Evolutionary conservation across 2,888 invertebrate species (phyloP), one percentile per base, ranked within the genome.

Genomic region (Galerucella pusilla): DNA sequence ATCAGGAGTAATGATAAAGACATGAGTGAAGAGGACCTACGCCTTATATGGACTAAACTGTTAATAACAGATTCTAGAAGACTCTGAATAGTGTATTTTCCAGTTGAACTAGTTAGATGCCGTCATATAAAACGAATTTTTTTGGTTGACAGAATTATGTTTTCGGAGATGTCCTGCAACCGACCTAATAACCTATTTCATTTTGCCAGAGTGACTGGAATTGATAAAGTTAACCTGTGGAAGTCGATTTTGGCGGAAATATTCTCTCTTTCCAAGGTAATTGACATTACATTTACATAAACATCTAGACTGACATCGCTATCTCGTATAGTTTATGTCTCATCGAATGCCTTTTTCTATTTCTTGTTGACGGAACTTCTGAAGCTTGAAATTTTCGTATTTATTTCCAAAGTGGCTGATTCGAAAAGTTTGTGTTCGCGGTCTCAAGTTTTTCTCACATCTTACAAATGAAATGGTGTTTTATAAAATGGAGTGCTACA

Each of bases 191-290:
- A 57, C 57, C 57, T 57, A 57, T n/a, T 57, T 57, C n/a, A 57
- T 57, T 57, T 63, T 46, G 52, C 42, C 1, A 10, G 49, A 46
- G 16, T 64, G 64, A 54, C 35, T 54, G n/a, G 28, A 54, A 64
- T 20, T 71, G 71, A 71, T 54, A 71, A 71, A 64, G 64, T 71
- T 71, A 71, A 71, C 71, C 71, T 71, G 64, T 71, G 54, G 64
- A 64, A 35, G 71, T 54, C 63, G 64, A 1, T 7, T 9, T 42
- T 42, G 7, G 35, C 7, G 35, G 35, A 42, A 42, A 71, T 71
- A 71, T 71, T 45, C 57, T 54, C 65, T 28, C 9, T 14, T 10
- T 35, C 11, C 60, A 16, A 60, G 12, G 65, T 71, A 65, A 71
- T 71, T 71, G 70, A 71, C 71, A 65, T 71, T 14, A 16, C 35